phyloP scores from a whole-genome alignment of 2,113 vertebrate genomes.

The Nycticorax nycticorax region DNA sequence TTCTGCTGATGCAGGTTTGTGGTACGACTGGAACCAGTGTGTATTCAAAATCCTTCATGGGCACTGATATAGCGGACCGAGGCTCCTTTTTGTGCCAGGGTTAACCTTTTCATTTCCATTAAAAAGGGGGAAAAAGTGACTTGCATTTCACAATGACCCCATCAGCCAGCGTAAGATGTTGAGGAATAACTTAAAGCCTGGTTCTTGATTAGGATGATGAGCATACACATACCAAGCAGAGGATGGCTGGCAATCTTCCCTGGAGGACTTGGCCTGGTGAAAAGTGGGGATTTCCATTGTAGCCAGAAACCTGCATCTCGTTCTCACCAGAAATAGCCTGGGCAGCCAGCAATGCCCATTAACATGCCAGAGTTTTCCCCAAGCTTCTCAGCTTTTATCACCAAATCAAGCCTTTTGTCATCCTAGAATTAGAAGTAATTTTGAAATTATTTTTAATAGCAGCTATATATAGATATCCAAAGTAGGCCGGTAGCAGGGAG shows the following conservation, averaged over 20 bases:
- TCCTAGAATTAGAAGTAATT: neutral
- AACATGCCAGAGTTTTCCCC: neutral
- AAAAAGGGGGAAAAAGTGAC: neutral
- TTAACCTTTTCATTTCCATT: neutral
- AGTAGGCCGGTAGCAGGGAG: neutral
- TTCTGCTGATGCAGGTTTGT: neutral
- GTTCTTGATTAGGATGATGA: neutral
- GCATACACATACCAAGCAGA: neutral
- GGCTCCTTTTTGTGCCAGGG: neutral
- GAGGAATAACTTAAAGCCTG: neutral
- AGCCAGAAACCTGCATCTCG: neutral
- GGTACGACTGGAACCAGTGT: neutral
- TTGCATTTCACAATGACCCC: neutral
- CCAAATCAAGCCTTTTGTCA: constrained; percentile 1
- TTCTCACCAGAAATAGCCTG: neutral
- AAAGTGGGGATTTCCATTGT: neutral
- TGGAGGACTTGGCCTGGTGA: neutral
- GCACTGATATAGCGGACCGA: neutral
- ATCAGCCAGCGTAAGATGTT: neutral
- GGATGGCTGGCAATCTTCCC: neutral
- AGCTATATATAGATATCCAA: neutral
- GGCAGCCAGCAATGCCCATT: neutral
- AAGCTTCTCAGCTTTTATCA: neutral
- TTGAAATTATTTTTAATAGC: constrained; percentile 22
- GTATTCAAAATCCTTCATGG: neutral